These are phyloP conservation scores for Lycaena phlaeas DNA, from an alignment of 2,888 invertebrate genomes.

Conservation along the genomic window DNA sequence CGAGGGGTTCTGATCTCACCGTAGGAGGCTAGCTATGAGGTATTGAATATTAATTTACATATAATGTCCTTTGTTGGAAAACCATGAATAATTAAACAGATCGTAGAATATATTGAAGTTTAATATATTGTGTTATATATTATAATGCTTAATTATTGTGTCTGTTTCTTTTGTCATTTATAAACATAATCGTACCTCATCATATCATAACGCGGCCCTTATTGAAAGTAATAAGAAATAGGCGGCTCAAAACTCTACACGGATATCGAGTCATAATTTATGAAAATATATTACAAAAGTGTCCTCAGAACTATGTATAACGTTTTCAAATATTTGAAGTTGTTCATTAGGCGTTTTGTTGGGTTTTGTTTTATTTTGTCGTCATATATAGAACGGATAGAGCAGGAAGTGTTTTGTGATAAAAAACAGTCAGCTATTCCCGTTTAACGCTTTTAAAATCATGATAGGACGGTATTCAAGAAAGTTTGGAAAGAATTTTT, in stretches of 20 bases:
- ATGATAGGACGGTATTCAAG: constrained; percentile 10
- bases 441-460: neutral
- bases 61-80: constrained; percentile 6
- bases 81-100: constrained; percentile 2
- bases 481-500: constrained; percentile 61
- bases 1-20: constrained; percentile 56
- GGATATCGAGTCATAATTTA: too few species aligned
- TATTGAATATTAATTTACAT: constrained; percentile 18
- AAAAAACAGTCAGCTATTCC: neutral
- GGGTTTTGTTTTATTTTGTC: neutral
- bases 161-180: too few species aligned
- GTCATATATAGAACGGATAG: too few species aligned
- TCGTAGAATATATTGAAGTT: neutral
- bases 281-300: too few species aligned
- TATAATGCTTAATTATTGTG: too few species aligned
- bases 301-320: too few species aligned
- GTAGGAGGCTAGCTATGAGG: constrained; percentile 37
- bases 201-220: too few species aligned
- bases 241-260: too few species aligned
- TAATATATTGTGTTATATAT: too few species aligned
- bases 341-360: neutral
- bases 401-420: neutral
- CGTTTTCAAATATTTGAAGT: too few species aligned
- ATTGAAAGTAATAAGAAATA: too few species aligned
- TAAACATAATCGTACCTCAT: too few species aligned